These are phyloP conservation scores for Pandion haliaetus DNA, from an alignment of 2,113 vertebrate genomes.

Conservation along the genomic window DNA sequence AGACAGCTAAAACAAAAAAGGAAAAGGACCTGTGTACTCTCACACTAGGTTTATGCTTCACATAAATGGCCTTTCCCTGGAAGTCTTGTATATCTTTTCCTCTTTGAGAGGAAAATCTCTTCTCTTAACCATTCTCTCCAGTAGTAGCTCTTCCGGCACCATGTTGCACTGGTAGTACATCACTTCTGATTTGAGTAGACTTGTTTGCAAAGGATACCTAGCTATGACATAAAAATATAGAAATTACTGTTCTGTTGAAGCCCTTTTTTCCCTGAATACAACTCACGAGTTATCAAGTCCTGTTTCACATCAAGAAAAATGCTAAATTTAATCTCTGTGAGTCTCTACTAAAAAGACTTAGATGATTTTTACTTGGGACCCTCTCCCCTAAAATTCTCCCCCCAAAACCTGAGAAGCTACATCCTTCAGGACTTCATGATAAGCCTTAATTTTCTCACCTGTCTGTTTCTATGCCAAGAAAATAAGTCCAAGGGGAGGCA, in stretches of 20 bases:
- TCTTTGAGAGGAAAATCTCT: background rate
- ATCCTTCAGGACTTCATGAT: background rate
- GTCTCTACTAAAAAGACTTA: background rate
- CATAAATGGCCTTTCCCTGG: background rate
- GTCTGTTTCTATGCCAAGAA: background rate
- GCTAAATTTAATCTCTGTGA: background rate
- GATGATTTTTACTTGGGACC: background rate
- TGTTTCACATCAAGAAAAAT: background rate
- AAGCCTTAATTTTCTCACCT: background rate
- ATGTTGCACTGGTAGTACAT: background rate
- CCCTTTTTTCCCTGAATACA: background rate
- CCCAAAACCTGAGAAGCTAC: background rate
- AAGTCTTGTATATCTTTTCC: background rate
- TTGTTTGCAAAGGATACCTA: background rate
- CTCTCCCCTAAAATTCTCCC: background rate
- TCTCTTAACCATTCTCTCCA: background rate
- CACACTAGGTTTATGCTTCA: background rate
- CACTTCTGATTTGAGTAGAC: background rate
- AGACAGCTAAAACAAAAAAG: background rate
- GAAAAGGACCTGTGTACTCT: background rate
- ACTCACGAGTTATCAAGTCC: background rate
- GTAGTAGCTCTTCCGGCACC: background rate
- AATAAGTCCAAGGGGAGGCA: background rate
- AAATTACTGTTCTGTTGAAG: background rate
- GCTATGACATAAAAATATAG: background rate